Conservation (phyloP, 2,113 vertebrate species). For the Electrona antarctica region DNA sequence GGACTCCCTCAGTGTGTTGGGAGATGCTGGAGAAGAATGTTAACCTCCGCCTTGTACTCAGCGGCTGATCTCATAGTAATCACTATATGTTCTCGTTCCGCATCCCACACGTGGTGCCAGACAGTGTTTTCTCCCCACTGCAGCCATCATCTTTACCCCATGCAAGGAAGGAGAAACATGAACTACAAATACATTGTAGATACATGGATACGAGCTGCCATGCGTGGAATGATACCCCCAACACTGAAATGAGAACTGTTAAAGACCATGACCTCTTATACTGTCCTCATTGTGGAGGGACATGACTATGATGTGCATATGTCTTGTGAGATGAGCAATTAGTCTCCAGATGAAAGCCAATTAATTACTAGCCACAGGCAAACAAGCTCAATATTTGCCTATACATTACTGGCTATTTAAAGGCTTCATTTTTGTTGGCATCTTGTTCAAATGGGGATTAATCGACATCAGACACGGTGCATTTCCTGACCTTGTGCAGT, state of each 20-base stretch:
- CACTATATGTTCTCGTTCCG: neutral
- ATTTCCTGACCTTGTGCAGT: neutral
- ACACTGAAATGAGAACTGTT: neutral
- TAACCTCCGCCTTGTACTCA: neutral
- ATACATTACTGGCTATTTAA: constrained; percentile 56
- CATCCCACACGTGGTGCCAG: constrained; percentile 6
- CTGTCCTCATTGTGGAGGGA: constrained; percentile 4
- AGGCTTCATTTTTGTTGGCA: constrained; percentile 40
- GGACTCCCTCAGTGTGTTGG: neutral
- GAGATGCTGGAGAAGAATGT: constrained; percentile 19
- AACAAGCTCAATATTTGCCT: constrained; percentile 64
- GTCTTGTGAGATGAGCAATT: constrained; percentile 72
- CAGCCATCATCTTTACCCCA: neutral
- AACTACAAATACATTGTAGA: neutral
- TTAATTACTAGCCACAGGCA: constrained; percentile 71
- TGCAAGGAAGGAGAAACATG: neutral
- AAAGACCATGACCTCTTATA: neutral
- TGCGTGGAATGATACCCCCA: neutral
- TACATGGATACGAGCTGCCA: neutral
- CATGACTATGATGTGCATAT: constrained; percentile 43
- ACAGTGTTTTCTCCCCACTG: constrained; percentile 10
- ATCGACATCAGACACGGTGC: neutral
- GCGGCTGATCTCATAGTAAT: constrained; percentile 13
- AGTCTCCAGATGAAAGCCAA: constrained; percentile 70
- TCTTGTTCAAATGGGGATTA: neutral